Evolutionary conservation across 1,140 invertebrate species (phyloP).

Genomic region (Drosophila kikkawai): DNA sequence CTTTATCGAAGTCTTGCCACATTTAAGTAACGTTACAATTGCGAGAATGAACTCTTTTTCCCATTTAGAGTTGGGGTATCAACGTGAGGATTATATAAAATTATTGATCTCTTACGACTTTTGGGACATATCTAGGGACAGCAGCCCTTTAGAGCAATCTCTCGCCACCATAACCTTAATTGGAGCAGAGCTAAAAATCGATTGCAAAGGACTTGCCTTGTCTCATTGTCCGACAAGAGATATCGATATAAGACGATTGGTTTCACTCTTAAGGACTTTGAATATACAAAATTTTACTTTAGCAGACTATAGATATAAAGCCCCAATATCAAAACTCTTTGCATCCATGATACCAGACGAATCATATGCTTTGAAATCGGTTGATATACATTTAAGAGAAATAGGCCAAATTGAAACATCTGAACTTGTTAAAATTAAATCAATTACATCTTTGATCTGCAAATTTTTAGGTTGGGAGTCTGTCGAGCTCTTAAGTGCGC

Average conservation of each 20-base stretch:
- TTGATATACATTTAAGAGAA: no score
- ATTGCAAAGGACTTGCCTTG: neutral
- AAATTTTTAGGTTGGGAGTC: neutral
- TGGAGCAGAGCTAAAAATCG: rapidly evolving
- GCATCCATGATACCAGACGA: neutral
- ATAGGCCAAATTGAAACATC: neutral
- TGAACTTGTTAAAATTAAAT: constrained; percentile 2
- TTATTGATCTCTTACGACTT: neutral
- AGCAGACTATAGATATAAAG: neutral
- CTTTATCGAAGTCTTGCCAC: neutral
- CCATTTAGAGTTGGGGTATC: rapidly evolving
- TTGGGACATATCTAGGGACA: neutral
- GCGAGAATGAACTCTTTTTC: neutral
- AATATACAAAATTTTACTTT: neutral
- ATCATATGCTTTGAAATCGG: neutral
- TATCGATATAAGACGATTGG: neutral
- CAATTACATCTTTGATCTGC: neutral
- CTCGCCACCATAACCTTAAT: neutral
- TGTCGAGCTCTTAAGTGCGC: neutral
- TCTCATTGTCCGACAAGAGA: neutral
- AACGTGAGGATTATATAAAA: rapidly evolving
- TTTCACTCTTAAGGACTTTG: neutral
- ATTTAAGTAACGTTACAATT: neutral
- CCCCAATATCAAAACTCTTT: neutral
- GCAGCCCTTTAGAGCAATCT: neutral